phyloP scores from a whole-genome alignment of 2,113 vertebrate species.

The Gadus chalcogrammus region DNA sequence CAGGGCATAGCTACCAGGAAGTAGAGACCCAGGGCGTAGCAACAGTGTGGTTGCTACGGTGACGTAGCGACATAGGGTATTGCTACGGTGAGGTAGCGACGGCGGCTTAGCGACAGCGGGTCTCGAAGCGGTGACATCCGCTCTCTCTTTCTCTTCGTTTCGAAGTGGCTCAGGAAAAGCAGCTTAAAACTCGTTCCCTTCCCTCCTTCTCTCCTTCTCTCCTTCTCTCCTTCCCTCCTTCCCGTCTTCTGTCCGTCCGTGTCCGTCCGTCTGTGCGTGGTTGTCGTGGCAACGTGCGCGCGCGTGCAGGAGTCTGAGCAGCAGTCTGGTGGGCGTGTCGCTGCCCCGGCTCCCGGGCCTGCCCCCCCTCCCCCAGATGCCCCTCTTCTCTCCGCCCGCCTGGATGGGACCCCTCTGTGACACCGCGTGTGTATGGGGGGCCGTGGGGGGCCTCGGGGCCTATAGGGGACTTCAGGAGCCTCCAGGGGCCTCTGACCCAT shows the following conservation, averaged over 20 bases:
- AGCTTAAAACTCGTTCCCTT: no score
- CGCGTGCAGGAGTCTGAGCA: slow-evolving; percentile 91
- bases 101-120: no score
- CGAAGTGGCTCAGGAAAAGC: no score
- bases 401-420: slow-evolving; percentile 96
- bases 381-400: slow-evolving; percentile 89
- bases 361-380: slow-evolving; percentile 92
- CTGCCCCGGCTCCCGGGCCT: slow-evolving; percentile 96
- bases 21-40: no score
- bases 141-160: no score
- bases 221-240: not conserved
- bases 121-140: no score
- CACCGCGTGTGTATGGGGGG: slow-evolving; percentile 89
- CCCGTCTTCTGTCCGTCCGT: no score
- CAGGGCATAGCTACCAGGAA: no score
- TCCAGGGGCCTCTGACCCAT: slow-evolving; percentile 26
- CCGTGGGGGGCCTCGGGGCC: slow-evolving; percentile 55
- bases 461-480: not conserved
- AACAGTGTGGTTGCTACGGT: no score
- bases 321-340: slow-evolving; percentile 93
- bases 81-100: no score
- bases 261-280: not conserved
- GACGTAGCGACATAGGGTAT: no score
- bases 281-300: slow-evolving; percentile 53
- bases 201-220: no score